Evolutionary conservation across 1,140 invertebrate species (phyloP).

Genomic region (Drosophila nigromelanica): DNA sequence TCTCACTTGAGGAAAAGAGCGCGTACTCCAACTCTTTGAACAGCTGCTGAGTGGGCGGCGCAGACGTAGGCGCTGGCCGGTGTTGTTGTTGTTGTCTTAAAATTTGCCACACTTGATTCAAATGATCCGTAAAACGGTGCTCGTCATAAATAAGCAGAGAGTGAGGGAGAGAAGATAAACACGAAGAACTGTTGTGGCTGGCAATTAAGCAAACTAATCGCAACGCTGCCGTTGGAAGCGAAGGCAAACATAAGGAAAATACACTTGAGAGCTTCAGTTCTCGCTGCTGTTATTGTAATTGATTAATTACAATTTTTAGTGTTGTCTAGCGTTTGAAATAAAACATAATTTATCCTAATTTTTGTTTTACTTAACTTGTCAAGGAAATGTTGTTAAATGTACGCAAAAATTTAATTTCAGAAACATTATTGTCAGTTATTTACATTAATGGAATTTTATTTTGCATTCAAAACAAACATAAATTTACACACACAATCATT

Average conservation of each 20-base stretch:
- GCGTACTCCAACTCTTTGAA: constrained; percentile 51
- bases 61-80: constrained; percentile 40
- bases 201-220: constrained; percentile 69
- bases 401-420: not conserved
- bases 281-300: constrained; percentile 53
- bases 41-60: constrained; percentile 73
- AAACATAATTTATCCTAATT: constrained; percentile 14
- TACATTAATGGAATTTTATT: constrained; percentile 16
- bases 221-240: constrained; percentile 33
- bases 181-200: constrained; percentile 24
- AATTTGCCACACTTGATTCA: constrained; percentile 54
- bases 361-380: constrained; percentile 14
- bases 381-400: constrained; percentile 14
- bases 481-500: constrained; percentile 37
- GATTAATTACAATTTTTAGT: constrained; percentile 62
- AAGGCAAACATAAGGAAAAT: constrained; percentile 61
- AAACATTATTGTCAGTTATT: not conserved
- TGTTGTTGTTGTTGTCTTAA: constrained; percentile 28
- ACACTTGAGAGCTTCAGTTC: constrained; percentile 54
- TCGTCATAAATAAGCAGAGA: constrained; percentile 44
- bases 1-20: not conserved
- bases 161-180: constrained; percentile 3
- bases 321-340: constrained; percentile 37
- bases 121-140: constrained; percentile 52
- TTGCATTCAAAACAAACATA: constrained; percentile 25